Evolutionary conservation across 2,113 vertebrate species (phyloP).

Genomic region (Ophthalmolycus amberensis): DNA sequence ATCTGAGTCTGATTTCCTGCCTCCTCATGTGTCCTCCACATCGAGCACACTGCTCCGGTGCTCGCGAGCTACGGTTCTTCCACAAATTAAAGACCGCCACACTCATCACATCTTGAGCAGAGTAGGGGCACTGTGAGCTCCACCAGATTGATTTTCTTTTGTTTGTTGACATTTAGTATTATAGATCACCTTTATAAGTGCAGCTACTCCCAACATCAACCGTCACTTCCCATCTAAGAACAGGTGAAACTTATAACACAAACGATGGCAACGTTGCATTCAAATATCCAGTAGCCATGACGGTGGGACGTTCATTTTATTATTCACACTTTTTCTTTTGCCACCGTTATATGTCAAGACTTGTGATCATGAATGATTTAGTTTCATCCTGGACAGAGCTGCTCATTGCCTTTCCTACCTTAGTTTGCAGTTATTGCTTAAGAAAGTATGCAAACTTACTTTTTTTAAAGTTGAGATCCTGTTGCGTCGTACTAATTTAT

Average conservation of each 20-base stretch:
- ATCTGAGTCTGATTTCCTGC: not conserved
- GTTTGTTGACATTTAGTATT: not conserved
- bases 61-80: not conserved
- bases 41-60: not conserved
- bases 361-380: slow-evolving; percentile 15
- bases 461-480: not conserved
- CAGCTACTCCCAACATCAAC: not conserved
- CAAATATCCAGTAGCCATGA: not conserved
- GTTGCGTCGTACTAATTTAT: not conserved
- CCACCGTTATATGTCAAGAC: not conserved
- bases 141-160: not conserved
- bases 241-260: not conserved
- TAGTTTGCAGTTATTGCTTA: not conserved
- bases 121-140: not conserved
- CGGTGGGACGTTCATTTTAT: not conserved
- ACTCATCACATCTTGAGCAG: not conserved
- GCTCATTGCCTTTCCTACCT: not conserved
- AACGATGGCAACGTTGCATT: fast-evolving
- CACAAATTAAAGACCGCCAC: not conserved
- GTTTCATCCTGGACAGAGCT: not conserved
- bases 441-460: not conserved
- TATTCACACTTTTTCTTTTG: not conserved
- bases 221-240: not conserved
- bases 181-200: not conserved
- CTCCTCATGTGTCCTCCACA: not conserved